phyloP scores from a whole-genome alignment of 2,797 vertebrate genomes.

The Schizothorax lantsangensis region DNA sequence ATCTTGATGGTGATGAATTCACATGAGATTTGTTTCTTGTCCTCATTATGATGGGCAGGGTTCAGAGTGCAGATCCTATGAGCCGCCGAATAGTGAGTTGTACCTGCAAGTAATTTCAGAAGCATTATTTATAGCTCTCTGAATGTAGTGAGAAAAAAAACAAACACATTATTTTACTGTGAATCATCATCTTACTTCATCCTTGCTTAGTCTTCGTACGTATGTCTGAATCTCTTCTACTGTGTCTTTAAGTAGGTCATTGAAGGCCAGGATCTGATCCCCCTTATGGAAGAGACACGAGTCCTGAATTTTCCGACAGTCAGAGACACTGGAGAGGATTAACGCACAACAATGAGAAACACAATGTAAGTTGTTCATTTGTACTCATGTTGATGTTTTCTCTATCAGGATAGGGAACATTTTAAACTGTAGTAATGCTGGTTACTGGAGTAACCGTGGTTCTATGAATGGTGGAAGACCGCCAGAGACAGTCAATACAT shows the following conservation, averaged over 20 bases:
- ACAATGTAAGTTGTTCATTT: not conserved
- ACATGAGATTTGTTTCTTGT: not conserved
- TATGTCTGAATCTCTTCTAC: conserved; percentile 81
- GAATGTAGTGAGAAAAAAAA: not conserved
- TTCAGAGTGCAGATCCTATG: conserved; percentile 56
- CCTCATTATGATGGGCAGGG: not conserved
- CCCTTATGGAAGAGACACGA: conserved; percentile 84
- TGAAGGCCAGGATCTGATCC: conserved; percentile 86
- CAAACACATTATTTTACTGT: not conserved
- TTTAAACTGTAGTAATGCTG: not conserved
- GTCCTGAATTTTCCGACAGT: conserved; percentile 75
- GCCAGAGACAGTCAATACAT: not conserved
- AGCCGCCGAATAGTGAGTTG: conserved; percentile 74
- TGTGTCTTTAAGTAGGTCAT: conserved; percentile 79
- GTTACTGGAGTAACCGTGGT: no score
- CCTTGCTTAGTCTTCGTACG: conserved; percentile 77
- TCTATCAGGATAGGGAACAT: not conserved
- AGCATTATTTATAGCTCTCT: not conserved
- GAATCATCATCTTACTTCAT: conserved; percentile 74
- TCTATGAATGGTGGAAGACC: not conserved
- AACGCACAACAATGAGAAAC: not conserved
- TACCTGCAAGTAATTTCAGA: conserved; percentile 65
- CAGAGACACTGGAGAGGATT: conserved; percentile 75
- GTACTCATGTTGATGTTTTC: not conserved
- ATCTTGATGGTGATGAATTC: not conserved